Evolutionary conservation across 1,140 invertebrate species (phyloP).

Genomic region (Tetraneura akinire): DNA sequence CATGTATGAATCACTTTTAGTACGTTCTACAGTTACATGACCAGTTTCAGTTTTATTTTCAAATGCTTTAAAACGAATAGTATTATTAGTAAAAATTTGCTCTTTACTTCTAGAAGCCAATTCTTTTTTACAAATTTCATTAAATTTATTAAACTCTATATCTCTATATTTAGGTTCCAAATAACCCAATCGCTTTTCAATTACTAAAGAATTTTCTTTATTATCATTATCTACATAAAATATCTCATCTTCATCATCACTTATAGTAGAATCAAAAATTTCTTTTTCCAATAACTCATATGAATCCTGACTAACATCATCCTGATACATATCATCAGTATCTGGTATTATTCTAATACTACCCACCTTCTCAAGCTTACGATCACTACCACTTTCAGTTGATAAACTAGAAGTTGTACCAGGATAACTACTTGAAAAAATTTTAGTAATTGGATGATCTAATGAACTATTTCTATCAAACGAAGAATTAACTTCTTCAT

Average conservation of each 20-base stretch:
- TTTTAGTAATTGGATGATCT: constrained; percentile 61
- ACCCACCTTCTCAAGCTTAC: constrained; percentile 55
- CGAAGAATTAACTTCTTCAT: constrained; percentile 45
- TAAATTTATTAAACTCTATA: constrained; percentile 57
- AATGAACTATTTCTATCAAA: constrained; percentile 55
- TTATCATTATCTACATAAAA: constrained; percentile 66
- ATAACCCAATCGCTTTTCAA: constrained; percentile 57
- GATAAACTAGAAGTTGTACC: constrained; percentile 68
- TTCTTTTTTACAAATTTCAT: constrained; percentile 57
- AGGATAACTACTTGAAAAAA: constrained; percentile 82
- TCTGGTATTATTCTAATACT: constrained; percentile 56
- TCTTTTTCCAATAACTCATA: constrained; percentile 76
- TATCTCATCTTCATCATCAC: constrained; percentile 61
- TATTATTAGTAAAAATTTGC: constrained; percentile 34
- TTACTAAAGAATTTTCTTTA: constrained; percentile 53
- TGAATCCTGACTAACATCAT: constrained; percentile 85
- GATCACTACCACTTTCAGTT: constrained; percentile 63
- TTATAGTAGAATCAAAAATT: constrained; percentile 65
- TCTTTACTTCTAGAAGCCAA: constrained; percentile 52
- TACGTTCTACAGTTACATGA: constrained; percentile 67
- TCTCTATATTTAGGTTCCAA: constrained; percentile 56
- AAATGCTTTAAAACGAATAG: constrained; percentile 46
- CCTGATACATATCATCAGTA: constrained; percentile 61
- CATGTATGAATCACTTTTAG: constrained; percentile 78
- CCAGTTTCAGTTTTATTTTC: constrained; percentile 53